Base-by-base conservation (phyloP, 2,888 invertebrate species). In the Atherix ibis region DNA sequence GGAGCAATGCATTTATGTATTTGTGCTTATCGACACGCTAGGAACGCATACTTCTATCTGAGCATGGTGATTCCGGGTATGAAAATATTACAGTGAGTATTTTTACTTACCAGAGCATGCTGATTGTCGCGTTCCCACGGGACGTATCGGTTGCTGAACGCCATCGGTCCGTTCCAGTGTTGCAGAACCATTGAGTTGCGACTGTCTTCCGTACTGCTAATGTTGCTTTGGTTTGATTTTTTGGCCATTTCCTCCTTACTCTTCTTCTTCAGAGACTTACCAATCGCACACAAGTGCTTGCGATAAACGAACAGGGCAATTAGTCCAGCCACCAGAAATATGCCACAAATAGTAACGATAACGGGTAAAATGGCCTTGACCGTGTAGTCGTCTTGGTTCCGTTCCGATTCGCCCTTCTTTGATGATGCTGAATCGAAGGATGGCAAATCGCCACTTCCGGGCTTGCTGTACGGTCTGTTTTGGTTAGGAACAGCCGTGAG, bases 121-220 rank as follows among this genome's bases (percentile, higher is more conserved):
- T 60, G 56, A 34, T 62, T 57, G 35, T 76, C 75, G 26, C 70
- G 64, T 38, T 74, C 79, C 81, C 84, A 85, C 14, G 79, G 73
- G 48, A 85, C 84, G 57, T 87, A 87, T 43, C 84, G 69, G 64
- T 85, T 87, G 50, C 73, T 77, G 53, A 76, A 75, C 6, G 82
- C 81, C 43, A 77, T 71, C 9, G 81, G 81, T 12, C 82, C 79
- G 41, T 77, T 70, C 85, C 85, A 85, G 51, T 80, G 72, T 54
- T 81, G 80, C 59, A 85, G 62, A 5, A 71, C 72, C 49, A 76
- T 60, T 35, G 61, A 60, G 40, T 60, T 59, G 32, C 53, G 55
- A 39, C 58, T 58, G 40, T 59, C 57, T 40, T 58, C 56, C 30
- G 52, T 53, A 40, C 50, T 51, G 43, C 52, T 54, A 25, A 51